phyloP scores from a whole-genome alignment of 2,113 vertebrate genomes.

The Phainopepla nitens region DNA sequence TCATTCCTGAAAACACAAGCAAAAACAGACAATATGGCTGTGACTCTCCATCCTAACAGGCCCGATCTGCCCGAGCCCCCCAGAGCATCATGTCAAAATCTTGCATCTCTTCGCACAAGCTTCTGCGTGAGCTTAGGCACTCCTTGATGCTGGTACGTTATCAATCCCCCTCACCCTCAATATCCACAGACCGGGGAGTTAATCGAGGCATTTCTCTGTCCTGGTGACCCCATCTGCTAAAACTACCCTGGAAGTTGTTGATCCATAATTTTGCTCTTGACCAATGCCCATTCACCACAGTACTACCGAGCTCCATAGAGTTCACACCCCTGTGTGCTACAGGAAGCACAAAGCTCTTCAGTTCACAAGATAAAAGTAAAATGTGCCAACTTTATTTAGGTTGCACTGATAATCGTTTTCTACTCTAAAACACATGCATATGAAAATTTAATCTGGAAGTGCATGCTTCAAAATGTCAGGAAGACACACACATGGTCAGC shows the following conservation, averaged over 20 bases:
- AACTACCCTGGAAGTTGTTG: not conserved
- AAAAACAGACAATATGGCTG: not conserved
- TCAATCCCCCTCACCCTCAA: not conserved
- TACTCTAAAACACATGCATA: not conserved
- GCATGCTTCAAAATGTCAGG: not conserved
- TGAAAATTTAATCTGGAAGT: not conserved
- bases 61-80: not conserved
- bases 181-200: not conserved
- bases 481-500: not conserved
- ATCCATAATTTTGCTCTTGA: not conserved
- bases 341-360: not conserved
- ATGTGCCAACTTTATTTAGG: not conserved
- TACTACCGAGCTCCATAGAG: accelerated
- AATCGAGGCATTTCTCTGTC: not conserved
- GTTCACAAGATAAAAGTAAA: not conserved
- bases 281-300: accelerated
- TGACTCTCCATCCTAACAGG: not conserved
- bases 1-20: not conserved
- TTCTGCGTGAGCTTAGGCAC: accelerated
- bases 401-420: not conserved
- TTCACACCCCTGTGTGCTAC: accelerated
- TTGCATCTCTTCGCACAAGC: accelerated
- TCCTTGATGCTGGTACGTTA: not conserved
- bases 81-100: not conserved
- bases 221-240: not conserved